Base-by-base conservation (phyloP, 2,797 vertebrate species). In the Lagorchestes hirsutus region DNA sequence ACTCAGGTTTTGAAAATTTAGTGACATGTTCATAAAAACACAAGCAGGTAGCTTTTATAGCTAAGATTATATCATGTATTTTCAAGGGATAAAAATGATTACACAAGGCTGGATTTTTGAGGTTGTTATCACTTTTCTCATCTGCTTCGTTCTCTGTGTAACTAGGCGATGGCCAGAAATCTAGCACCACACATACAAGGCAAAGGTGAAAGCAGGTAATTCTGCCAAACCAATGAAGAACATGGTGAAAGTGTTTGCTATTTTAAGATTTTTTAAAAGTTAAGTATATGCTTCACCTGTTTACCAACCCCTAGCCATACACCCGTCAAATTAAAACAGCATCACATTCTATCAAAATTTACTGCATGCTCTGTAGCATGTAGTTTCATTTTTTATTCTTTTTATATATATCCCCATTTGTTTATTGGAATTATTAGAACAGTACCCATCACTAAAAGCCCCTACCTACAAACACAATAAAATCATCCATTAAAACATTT, bases 401-500 rank as follows among this genome's bases (percentile, higher is more conserved):
- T 96, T 74, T 40, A 74, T 90, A 95, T 24, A 90, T 14, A 56
- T 93, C 54, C 91, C 55, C 82, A 93, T 96, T 97, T 93, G 54
- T 94, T 97, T 97, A 97, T 95, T 97, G 95, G 92, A 92, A 93
- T 90, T 92, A 56, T 97, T 92, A 96, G 94, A 97, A 97, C 55
- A 94, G 57, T 55, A 97, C 92, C 31, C 92, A 94, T 96, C 96
- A 91, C 95, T 96, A 96, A 97, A 96, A 97, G 91, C 92, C 97
- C 54, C 90, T 97, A 82, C 94, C 92, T 92, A 97, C 94, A 97
- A 97, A 98, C 74, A 96, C 93, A 97, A 97, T 98, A 98, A 97
- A 98, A 97, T 0, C 92, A 97, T 97, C 97, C 94, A 97, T 98
- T 98, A 98, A 97, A 98, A 98, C 97, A 98, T 95, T 98, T 97